phyloP scores from a whole-genome alignment of 2,797 vertebrate species.

The Nyctibius grandis region DNA sequence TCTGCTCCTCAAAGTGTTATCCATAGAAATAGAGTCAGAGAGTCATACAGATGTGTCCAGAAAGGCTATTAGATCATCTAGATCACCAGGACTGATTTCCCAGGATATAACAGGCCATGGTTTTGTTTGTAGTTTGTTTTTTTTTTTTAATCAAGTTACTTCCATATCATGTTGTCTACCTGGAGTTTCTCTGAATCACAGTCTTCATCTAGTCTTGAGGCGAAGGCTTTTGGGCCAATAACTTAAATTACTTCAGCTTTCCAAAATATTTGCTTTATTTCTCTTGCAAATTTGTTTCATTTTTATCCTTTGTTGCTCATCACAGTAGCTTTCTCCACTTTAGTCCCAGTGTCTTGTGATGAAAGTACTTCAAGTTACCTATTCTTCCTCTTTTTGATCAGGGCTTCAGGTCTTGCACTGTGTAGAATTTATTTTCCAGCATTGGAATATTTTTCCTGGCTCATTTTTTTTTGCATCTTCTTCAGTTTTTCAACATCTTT shows the following conservation, averaged over 20 bases:
- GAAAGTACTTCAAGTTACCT: not conserved
- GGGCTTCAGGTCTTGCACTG: not conserved
- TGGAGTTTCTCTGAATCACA: not conserved
- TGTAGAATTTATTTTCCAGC: not conserved
- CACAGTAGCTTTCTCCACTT: not conserved
- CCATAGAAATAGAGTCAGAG: not conserved
- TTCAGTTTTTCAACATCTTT: conserved; percentile 14
- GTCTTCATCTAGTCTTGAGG: not conserved
- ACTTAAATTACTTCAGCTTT: not conserved
- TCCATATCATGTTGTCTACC: not conserved
- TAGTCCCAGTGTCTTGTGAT: not conserved
- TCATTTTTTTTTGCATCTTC: not conserved
- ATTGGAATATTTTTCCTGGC: not conserved
- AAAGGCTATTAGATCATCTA: not conserved
- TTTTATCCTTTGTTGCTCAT: not conserved
- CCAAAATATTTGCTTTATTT: not conserved
- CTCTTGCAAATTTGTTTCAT: not conserved
- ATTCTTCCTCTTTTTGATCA: not conserved
- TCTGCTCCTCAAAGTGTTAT: not conserved
- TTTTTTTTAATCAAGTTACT: not conserved
- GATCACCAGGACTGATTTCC: not conserved
- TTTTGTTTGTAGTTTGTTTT: not conserved
- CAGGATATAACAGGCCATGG: not conserved
- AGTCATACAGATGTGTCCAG: not conserved
- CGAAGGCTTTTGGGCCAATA: not conserved